Conservation (phyloP, 1,140 invertebrate species). For the Oedothorax gibbosus region DNA sequence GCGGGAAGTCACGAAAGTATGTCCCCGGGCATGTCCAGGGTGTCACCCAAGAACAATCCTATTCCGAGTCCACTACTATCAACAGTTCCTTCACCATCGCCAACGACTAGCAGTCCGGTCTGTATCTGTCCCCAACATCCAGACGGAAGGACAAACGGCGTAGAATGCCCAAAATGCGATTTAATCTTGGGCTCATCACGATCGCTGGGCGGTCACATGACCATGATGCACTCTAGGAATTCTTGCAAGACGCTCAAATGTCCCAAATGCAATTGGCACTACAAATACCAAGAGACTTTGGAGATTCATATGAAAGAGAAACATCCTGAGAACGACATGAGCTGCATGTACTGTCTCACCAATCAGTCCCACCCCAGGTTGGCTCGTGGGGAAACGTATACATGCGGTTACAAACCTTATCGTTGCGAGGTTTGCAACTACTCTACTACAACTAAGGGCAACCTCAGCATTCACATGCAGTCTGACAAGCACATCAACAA, state of each 20-base stretch:
- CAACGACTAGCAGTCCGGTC: conserved; percentile 42
- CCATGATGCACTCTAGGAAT: conserved; percentile 93
- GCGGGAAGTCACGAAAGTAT: conserved; percentile 48
- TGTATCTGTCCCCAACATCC: conserved; percentile 90
- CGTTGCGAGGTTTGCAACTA: conserved; percentile 99
- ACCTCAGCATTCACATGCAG: conserved; percentile 99
- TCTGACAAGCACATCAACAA: conserved; percentile 99
- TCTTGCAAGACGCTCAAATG: conserved; percentile 99
- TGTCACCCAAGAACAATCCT: conserved; percentile 52
- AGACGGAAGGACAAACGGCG: conserved; percentile 89
- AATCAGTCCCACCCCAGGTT: conserved; percentile 97
- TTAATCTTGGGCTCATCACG: conserved; percentile 80
- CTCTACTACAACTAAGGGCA: conserved; percentile 99
- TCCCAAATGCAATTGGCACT: conserved; percentile 99
- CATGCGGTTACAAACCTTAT: conserved; percentile 98
- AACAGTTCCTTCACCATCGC: conserved; percentile 57
- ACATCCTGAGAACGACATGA: conserved; percentile 97
- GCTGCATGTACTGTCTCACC: conserved; percentile 97
- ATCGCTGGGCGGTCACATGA: conserved; percentile 70
- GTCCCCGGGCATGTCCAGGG: conserved; percentile 51
- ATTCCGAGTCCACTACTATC: conserved; percentile 47
- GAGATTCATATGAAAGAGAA: conserved; percentile 99
- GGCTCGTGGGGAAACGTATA: conserved; percentile 97
- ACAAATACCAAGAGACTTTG: conserved; percentile 99
- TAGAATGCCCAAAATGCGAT: conserved; percentile 95